Percentiles rank a stretch among this genome's conserved stretches.
Evolutionary conservation across 2,797 vertebrate species (phyloP).

Genomic region (Carcharodon carcharias): DNA sequence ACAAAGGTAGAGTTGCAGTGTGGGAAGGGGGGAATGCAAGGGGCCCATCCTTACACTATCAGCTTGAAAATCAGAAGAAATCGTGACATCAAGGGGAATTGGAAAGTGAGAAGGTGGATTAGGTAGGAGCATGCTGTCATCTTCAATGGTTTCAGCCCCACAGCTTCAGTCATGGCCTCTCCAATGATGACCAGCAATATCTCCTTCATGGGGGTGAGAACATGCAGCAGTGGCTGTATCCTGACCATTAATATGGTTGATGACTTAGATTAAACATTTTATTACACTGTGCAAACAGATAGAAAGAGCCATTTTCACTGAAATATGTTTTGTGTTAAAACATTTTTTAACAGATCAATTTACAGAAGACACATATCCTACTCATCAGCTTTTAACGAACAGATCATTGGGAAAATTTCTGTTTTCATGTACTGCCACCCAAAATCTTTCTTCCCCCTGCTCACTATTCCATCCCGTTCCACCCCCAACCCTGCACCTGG

Average conservation of each 20-base stretch:
- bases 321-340: constrained; percentile 43
- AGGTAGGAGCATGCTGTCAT: neutral
- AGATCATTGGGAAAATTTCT: constrained; percentile 44
- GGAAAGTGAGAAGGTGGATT: neutral
- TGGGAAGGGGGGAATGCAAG: neutral
- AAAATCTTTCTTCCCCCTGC: constrained; percentile 43
- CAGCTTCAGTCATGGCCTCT: neutral
- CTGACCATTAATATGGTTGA: neutral
- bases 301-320: constrained; percentile 46
- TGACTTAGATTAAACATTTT: neutral
- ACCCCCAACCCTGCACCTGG: constrained; percentile 54
- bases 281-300: neutral
- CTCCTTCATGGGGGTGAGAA: neutral
- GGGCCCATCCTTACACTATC: neutral
- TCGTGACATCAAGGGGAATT: neutral
- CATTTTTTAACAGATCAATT: constrained; percentile 53
- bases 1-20: neutral
- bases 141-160: neutral
- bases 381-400: constrained; percentile 53
- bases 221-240: too few relatives aligned
- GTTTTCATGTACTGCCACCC: constrained; percentile 45
- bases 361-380: constrained; percentile 47
- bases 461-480: neutral
- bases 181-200: neutral
- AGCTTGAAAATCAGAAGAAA: neutral